Conservation (phyloP, 2,888 invertebrate species). For the Papilio demoleus region DNA sequence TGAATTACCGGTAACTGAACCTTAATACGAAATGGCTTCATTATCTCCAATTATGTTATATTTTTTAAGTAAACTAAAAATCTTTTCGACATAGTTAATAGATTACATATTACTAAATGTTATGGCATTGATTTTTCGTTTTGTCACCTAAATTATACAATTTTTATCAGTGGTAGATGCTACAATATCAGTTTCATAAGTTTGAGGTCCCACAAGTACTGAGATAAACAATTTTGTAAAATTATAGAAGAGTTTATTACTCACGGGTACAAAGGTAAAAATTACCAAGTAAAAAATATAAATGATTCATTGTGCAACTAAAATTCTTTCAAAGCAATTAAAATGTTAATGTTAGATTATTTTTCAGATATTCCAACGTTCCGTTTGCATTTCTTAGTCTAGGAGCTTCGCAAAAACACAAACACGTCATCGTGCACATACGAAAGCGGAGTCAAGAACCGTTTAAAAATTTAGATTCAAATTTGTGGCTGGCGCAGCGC, state of each 20-base stretch:
- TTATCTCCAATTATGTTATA: neutral
- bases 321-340: slow-evolving; percentile 3
- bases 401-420: slow-evolving; percentile 2
- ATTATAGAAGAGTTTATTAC: too few relatives aligned
- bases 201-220: too few relatives aligned
- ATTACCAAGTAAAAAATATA: neutral
- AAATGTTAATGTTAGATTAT: neutral
- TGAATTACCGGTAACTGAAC: slow-evolving; percentile 33
- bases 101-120: too few relatives aligned
- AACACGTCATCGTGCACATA: slow-evolving; percentile 18
- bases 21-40: slow-evolving; percentile 21
- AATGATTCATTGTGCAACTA: slow-evolving; percentile 1
- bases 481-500: slow-evolving; percentile 43
- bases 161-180: too few relatives aligned
- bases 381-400: slow-evolving; percentile 1
- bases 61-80: too few relatives aligned
- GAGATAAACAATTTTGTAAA: too few relatives aligned
- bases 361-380: slow-evolving; percentile 15
- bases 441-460: slow-evolving; percentile 24
- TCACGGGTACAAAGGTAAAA: too few relatives aligned
- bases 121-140: too few relatives aligned
- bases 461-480: slow-evolving; percentile 51
- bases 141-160: too few relatives aligned
- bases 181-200: too few relatives aligned
- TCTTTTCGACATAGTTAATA: too few relatives aligned